Evolutionary conservation across 2,888 invertebrate genomes (phyloP).

Genomic region (Elgonia sp.): DNA sequence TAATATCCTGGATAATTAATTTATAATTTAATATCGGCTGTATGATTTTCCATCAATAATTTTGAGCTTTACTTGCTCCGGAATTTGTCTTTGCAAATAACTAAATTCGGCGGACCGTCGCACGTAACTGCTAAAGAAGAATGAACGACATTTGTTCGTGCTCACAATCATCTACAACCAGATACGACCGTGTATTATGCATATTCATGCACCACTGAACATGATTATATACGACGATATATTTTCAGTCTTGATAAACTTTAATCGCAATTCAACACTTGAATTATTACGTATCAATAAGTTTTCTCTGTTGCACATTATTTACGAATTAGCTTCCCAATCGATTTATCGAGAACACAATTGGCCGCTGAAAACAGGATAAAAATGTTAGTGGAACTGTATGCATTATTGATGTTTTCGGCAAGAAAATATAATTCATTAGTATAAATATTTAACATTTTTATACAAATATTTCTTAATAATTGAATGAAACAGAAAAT

Average conservation of each 20-base stretch:
- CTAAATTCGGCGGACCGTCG: neutral
- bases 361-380: neutral
- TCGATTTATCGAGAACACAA: neutral
- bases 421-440: no score
- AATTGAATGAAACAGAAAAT: no score
- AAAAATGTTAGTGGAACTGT: no score
- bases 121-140: neutral
- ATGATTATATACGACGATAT: conserved; percentile 28
- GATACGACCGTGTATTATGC: conserved; percentile 28
- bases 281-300: conserved; percentile 40
- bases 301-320: conserved; percentile 15
- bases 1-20: conserved; percentile 20
- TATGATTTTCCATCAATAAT: neutral
- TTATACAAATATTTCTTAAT: no score
- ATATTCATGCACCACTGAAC: conserved; percentile 30
- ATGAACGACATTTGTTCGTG: conserved; percentile 11
- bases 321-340: conserved; percentile 2
- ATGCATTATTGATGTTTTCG: no score
- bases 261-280: conserved; percentile 26
- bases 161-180: conserved; percentile 5
- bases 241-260: conserved; percentile 25
- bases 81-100: neutral
- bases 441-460: no score
- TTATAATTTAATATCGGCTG: neutral
- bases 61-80: neutral